Base-by-base conservation (phyloP, 2,888 invertebrate genomes). In the Amphipyra berbera region DNA sequence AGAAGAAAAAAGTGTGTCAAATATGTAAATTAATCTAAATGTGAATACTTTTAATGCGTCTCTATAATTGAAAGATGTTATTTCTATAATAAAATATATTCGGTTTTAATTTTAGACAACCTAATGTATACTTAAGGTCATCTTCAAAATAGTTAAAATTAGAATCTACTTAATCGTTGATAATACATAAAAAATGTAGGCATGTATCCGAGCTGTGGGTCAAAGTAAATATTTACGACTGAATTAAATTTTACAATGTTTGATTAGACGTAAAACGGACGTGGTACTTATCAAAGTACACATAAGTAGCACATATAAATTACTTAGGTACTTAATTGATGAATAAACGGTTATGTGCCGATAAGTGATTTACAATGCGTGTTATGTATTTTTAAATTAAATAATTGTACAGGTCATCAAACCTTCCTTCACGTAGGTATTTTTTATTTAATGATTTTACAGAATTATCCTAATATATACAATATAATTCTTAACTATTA, bases 141-240 rank as follows among this genome's bases (percentile, higher is more conserved):
- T 46, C 6, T 40, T 47, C 30, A 30, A 30, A 30, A 41, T 37
- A 9, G 10, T 37, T 10, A 38, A 21, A 52, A 38, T 42, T 15
- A 37, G 38, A 66, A 42, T 30, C 14, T 8, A 41, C 46, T 35
- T 15, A 10, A n/a, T n/a, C n/a, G n/a, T 37, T 1, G 37, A 10
- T 7, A 3, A 10, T 10, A 37, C 12, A 8, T 4, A 33, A 8
- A 33, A 33, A 4, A 33, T n/a, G n/a, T n/a, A 21, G 21, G 21
- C 21, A 21, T 21, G 3, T 1, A 21, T 21, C 21, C 21, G 1
- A 21, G 21, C 21, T 21, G 3, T 21, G 21, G 3, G 3, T 21
- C 2, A 21, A 21, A 21, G 21, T 21, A n/a, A n/a, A n/a, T n/a
- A n/a, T n/a, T 3, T 21, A 21, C 3, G 21, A 21, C 21, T 21